Conservation (phyloP, 2,797 vertebrate genomes). For the Leontopithecus rosalia region DNA sequence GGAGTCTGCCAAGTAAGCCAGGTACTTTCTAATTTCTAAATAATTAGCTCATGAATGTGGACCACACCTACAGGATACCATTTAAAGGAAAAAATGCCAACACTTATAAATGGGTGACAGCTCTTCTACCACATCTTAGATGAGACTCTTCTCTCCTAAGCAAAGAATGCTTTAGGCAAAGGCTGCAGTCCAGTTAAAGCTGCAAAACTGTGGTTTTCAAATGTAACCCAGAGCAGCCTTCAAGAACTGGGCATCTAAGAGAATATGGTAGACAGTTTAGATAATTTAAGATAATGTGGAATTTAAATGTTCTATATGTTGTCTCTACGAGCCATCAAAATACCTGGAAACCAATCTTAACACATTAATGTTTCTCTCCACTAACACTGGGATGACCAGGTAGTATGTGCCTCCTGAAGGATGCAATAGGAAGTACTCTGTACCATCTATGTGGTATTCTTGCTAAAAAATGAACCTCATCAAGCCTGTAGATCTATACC, state of each 20-base stretch:
- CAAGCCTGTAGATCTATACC: fast-evolving
- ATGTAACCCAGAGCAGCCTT: background rate
- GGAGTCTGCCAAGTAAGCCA: background rate
- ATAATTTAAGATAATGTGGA: background rate
- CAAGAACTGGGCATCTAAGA: background rate
- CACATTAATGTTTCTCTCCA: background rate
- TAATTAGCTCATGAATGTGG: background rate
- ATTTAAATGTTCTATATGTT: background rate
- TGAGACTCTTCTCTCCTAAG: background rate
- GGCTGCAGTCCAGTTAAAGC: background rate
- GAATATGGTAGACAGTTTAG: background rate
- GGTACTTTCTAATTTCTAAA: background rate
- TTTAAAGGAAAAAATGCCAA: background rate
- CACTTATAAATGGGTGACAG: background rate
- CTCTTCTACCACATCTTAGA: background rate
- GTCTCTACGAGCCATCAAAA: background rate
- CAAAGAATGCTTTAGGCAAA: background rate
- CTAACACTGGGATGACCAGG: background rate
- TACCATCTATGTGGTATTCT: background rate
- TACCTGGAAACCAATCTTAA: background rate
- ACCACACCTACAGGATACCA: background rate
- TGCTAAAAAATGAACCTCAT: background rate
- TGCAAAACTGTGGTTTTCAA: background rate
- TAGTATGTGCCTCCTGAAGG: too few relatives aligned
- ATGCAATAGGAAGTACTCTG: fast-evolving